Base-by-base conservation (phyloP, 1,140 invertebrate species). In the Solen grandis region DNA sequence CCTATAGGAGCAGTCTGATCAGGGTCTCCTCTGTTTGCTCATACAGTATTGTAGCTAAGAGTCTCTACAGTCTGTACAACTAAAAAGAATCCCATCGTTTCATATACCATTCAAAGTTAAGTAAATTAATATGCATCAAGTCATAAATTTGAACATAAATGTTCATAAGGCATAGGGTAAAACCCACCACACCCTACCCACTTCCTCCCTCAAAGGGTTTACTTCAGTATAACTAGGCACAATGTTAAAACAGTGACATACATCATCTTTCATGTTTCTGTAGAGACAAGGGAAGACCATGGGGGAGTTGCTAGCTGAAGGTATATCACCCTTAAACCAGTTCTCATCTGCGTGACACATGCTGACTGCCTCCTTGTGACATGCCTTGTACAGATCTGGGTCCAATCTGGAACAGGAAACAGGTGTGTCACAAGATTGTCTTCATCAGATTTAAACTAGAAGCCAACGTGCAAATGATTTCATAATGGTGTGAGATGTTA, bases 241-340 rank as follows among this genome's bases (percentile, higher is more conserved):
- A 19, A 19, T 29, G 25, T 29, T 14, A 16, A 0, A 72, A 35
- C 3, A 55, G 2, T 54, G n/a, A 19, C n/a, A 50, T 33, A 82
- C 79, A 29, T 82, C 35, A 50, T 77, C 62, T 91, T 96, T 96
- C 46, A 96, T 96, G 92, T 96, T 96, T 81, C 95, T 91, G 90
- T 98, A 99, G 13, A 99, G 94, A 93, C 98, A 99, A 31, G 98
- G 96, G 59, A 99, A 93, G 54, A 99, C 95, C 41, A 97, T 93
- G 5, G 96, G 96, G 25, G 95, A 95, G 35, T 94, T 92, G 76
- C 96, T 95, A 0, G 95, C 95, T 88, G 95, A 94, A 92, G 94
- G 94, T 88, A 95, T 94, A 33, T 94, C 93, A 1, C 84, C 84
- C 59, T 91, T 86, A 89, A 95, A 93, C 97, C 97, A 99, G 50